A percentile compares a stretch with the other conserved stretches of the same genome.
Evolutionary conservation across 2,888 invertebrate species (phyloP).

Genomic region (Drosophila heteroneura): DNA sequence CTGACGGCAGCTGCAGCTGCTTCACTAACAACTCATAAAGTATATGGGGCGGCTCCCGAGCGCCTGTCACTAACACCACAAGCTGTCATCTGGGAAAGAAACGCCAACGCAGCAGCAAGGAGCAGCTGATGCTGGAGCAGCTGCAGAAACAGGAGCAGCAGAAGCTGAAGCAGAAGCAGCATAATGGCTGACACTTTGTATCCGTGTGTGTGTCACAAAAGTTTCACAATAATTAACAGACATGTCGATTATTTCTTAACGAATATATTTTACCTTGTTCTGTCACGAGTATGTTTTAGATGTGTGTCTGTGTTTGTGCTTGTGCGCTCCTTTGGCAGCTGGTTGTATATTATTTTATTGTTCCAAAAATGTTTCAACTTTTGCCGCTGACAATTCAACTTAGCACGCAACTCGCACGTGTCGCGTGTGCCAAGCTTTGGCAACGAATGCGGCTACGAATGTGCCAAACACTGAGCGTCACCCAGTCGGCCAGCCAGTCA

Average conservation of each 20-base stretch:
- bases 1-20: conserved; percentile 35
- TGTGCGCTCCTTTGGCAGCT: conserved; percentile 39
- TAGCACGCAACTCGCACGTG: conserved; percentile 72
- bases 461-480: conserved; percentile 23
- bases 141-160: background rate
- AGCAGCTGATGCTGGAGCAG: conserved; percentile 8
- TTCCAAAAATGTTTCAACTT: conserved; percentile 67
- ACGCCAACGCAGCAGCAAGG: conserved; percentile 54
- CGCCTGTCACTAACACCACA: conserved; percentile 64
- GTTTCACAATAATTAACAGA: conserved; percentile 81
- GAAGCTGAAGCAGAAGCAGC: conserved; percentile 16
- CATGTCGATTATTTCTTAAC: conserved; percentile 77
- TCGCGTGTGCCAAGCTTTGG: conserved; percentile 67
- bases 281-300: conserved; percentile 25
- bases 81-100: conserved; percentile 65
- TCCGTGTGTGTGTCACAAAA: conserved; percentile 58
- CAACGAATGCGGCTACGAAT: conserved; percentile 64
- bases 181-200: conserved; percentile 53
- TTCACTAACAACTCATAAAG: conserved; percentile 36
- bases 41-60: conserved; percentile 11
- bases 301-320: conserved; percentile 11
- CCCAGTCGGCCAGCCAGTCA: conserved; percentile 21
- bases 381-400: conserved; percentile 66
- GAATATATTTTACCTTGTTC: conserved; percentile 71
- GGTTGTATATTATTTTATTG: conserved; percentile 52